These are phyloP conservation scores for Falco berigora DNA, from an alignment of 2,797 vertebrate species.

Conservation along the genomic window DNA sequence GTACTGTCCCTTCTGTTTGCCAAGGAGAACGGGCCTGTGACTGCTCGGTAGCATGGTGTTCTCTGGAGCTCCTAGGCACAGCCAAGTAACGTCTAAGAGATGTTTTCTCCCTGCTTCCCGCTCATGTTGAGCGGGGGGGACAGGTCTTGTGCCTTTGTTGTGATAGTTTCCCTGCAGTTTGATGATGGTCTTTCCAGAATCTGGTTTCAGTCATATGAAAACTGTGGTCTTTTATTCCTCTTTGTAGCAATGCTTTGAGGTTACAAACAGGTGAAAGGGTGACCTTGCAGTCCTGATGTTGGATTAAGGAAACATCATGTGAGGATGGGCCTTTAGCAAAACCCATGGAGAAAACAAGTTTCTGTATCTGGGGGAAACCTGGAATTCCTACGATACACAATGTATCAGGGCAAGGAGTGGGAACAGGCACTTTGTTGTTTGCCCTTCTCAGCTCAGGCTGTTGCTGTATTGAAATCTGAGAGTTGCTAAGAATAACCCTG, in stretches of 20 bases:
- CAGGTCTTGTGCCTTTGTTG: background rate
- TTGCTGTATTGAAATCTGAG: conserved; percentile 74
- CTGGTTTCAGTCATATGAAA: background rate
- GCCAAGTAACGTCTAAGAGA: background rate
- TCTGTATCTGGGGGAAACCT: background rate
- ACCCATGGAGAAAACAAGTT: background rate
- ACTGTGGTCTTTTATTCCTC: background rate
- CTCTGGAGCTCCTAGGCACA: background rate
- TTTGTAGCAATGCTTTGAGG: background rate
- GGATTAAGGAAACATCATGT: background rate
- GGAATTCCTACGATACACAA: background rate
- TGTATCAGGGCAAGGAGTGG: background rate
- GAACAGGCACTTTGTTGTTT: conserved; percentile 27
- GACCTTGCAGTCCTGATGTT: background rate
- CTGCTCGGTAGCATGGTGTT: background rate
- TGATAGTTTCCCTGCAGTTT: background rate
- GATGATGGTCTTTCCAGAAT: background rate
- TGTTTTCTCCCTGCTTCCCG: background rate
- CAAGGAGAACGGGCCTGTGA: background rate
- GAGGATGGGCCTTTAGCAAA: background rate
- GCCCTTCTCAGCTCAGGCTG: conserved; percentile 54
- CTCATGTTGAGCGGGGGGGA: background rate
- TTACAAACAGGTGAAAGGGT: background rate
- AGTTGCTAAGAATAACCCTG: conserved; percentile 77
- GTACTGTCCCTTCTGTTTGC: background rate